Base-by-base conservation (phyloP, 2,888 invertebrate species). In the Oasisia sp. region DNA sequence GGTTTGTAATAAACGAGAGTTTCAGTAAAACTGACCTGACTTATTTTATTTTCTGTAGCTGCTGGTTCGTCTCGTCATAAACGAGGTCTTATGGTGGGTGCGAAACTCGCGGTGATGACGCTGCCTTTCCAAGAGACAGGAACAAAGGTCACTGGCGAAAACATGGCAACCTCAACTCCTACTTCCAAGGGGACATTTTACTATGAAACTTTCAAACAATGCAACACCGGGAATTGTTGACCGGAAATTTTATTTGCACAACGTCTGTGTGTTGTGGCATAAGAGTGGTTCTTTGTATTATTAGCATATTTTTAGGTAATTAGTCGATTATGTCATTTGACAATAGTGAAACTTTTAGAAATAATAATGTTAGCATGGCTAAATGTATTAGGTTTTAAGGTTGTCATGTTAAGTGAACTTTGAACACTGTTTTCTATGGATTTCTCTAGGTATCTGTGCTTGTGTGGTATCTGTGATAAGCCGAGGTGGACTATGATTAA, bases 111-210 rank as follows among this genome's bases (percentile, higher is more conserved):
- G 74, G 7, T 27, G 74, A 74, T 74, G 74, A 74, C 74, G 19
- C 74, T n/a, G n/a, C 74, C 74, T 27, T 74, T 7, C 74, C 74
- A 74, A 74, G 74, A n/a, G n/a, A 74, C 27, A 27, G 50, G 19
- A 27, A 27, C 74, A 74, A 74, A 74, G 74, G 74, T 74, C 74
- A 74, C 74, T 50, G n/a, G 27, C 27, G 27, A 74, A 74, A 27
- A 74, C 74, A 74, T 74, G 74, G 74, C 74, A 74, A 74, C 74
- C 74, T 74, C 27, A 74, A 74, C 74, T 50, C 50, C 0, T 50
- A 74, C 74, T 74, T 74, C 74, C 74, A 74, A 74, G 74, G 50
- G 74, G 74, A 74, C 74, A 56, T 74, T 74, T 74, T 74, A n/a
- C 3, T 27, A 74, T 19, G 27, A 74, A 19, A 19, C 74, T 74